These are phyloP conservation scores for Nycticorax nycticorax DNA, from an alignment of 2,113 vertebrate genomes.

Conservation along the genomic window DNA sequence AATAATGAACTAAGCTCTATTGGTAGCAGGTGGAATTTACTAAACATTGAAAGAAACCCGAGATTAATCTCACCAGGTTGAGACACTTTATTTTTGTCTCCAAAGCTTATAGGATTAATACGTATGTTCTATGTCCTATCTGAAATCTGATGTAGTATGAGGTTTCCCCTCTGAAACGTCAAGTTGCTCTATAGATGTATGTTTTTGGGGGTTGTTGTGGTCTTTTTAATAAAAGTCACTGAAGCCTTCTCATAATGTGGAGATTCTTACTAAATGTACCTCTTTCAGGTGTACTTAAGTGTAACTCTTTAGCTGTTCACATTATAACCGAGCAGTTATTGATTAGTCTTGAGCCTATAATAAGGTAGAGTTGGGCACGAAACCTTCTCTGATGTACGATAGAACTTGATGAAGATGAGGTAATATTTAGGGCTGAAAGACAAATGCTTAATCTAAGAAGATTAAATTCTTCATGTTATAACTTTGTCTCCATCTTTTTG, in stretches of 20 bases:
- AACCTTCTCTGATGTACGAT: background rate
- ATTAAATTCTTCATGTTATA: background rate
- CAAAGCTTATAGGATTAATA: background rate
- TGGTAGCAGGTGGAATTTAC: background rate
- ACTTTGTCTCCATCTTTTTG: background rate
- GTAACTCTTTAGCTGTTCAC: background rate
- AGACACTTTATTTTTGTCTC: background rate
- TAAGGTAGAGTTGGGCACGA: background rate
- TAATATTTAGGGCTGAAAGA: background rate
- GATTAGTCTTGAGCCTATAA: background rate
- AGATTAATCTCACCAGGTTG: background rate
- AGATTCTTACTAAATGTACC: background rate
- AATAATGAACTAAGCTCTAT: background rate
- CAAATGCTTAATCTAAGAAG: background rate
- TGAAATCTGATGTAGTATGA: background rate
- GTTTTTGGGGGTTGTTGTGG: background rate
- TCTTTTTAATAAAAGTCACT: background rate
- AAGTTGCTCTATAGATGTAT: background rate
- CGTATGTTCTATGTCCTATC: background rate
- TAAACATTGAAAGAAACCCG: background rate
- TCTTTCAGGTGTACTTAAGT: background rate
- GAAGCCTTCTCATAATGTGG: background rate
- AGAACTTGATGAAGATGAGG: background rate
- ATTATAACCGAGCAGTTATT: background rate
- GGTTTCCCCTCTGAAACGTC: background rate